These are phyloP conservation scores for Drosophila miranda DNA, from an alignment of 1,140 invertebrate genomes.

Conservation along the genomic window DNA sequence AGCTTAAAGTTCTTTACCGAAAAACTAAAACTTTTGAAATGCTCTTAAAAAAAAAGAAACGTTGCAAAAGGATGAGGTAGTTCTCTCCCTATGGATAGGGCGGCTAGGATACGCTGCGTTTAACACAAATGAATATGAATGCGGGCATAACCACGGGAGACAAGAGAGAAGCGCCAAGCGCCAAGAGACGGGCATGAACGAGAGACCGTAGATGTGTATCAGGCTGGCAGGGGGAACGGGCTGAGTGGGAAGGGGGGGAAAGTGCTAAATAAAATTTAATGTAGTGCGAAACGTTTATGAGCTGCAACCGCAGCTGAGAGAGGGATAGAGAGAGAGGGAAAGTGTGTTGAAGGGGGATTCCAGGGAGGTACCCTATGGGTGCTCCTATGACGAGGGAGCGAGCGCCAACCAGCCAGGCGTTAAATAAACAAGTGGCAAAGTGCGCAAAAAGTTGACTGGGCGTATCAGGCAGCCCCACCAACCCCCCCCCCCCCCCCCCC, in stretches of 20 bases:
- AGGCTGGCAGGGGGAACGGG: neutral
- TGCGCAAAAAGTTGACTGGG: constrained; percentile 62
- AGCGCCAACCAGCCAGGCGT: constrained; percentile 62
- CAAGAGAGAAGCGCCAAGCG: neutral
- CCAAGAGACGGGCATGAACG: neutral
- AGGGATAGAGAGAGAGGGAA: neutral
- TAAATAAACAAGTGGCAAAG: constrained; percentile 78
- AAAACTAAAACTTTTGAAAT: constrained; percentile 62
- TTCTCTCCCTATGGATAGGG: too few relatives aligned
- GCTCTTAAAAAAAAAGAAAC: constrained; percentile 39
- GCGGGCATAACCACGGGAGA: constrained; percentile 40
- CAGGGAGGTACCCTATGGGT: neutral
- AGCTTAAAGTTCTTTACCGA: constrained; percentile 53
- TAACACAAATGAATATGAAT: constrained; percentile 80
- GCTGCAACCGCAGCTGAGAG: constrained; percentile 71
- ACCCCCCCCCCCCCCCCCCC: neutral
- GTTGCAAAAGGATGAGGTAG: constrained; percentile 1
- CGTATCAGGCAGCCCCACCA: constrained; percentile 4
- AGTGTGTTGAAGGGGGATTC: neutral
- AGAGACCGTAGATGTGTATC: too few relatives aligned
- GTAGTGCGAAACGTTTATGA: constrained; percentile 80
- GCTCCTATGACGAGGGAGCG: constrained; percentile 15
- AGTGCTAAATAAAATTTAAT: constrained; percentile 79
- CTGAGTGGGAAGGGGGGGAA: constrained; percentile 12
- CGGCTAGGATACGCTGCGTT: constrained; percentile 64